Conservation (phyloP, 2,888 invertebrate species). For the Morinoia aosen region DNA sequence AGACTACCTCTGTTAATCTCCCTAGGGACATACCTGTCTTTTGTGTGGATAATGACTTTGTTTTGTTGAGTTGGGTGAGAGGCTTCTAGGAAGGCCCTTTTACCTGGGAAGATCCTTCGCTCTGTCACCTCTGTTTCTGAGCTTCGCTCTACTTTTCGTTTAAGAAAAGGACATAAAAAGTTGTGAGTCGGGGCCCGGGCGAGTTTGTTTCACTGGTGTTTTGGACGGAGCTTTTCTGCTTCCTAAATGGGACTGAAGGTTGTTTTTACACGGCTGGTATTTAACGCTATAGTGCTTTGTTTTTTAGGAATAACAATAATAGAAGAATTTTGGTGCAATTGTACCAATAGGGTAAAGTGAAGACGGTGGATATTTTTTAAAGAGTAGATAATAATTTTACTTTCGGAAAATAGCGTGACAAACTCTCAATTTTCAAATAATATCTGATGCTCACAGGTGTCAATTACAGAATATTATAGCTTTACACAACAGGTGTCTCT, state of each 20-base stretch:
- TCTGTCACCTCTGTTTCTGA: slow-evolving; percentile 37
- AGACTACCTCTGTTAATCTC: slow-evolving; percentile 31
- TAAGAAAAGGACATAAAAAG: not conserved
- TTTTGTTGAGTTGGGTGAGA: slow-evolving; percentile 37
- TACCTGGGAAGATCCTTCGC: slow-evolving; percentile 41
- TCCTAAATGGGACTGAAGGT: not conserved
- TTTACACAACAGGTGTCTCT: not conserved
- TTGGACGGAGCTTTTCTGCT: not conserved
- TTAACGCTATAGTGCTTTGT: not conserved
- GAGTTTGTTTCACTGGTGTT: not conserved
- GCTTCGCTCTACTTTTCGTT: not conserved
- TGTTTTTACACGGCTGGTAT: not conserved
- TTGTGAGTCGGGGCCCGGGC: not conserved
- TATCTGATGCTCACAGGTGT: not conserved
- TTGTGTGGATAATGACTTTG: slow-evolving; percentile 51
- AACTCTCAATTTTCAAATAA: not conserved
- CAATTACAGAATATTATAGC: not conserved
- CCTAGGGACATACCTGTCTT: slow-evolving; percentile 38
- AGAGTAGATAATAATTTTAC: not conserved
- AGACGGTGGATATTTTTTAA: not conserved
- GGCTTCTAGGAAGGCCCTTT: slow-evolving; percentile 1
- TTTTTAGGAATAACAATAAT: not conserved
- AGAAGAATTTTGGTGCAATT: no score
- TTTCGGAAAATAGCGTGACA: not conserved
- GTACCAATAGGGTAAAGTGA: no score